phyloP scores from a whole-genome alignment of 2,888 invertebrate genomes.

The Lasiommata megera region DNA sequence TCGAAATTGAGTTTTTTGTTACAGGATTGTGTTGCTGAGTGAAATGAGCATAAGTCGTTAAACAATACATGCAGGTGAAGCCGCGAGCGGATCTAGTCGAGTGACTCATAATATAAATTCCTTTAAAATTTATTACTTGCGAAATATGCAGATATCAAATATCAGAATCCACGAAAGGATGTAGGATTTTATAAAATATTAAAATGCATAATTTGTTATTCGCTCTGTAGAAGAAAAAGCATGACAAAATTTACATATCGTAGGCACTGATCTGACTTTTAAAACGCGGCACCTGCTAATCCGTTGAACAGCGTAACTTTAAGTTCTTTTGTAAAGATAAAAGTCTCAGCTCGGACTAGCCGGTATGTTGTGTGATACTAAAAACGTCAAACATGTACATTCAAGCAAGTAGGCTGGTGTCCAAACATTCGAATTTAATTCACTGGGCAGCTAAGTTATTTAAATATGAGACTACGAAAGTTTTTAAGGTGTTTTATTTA shows the following conservation, averaged over 20 bases:
- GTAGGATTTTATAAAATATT: slow-evolving; percentile 10
- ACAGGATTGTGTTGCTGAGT: too few relatives aligned
- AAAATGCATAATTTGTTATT: slow-evolving; percentile 16
- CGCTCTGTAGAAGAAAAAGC: slow-evolving; percentile 6
- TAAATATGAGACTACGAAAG: too few relatives aligned
- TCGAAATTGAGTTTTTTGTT: too few relatives aligned
- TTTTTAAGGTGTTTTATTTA: too few relatives aligned
- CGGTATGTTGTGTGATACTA: not conserved
- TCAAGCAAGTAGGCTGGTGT: too few relatives aligned
- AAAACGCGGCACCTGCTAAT: slow-evolving; percentile 16
- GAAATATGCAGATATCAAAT: slow-evolving; percentile 12
- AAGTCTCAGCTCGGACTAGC: not conserved
- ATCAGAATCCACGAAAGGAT: slow-evolving; percentile 11
- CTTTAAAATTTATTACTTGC: slow-evolving; percentile 6
- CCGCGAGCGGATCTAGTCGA: too few relatives aligned
- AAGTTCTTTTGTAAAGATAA: not conserved
- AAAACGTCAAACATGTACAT: too few relatives aligned
- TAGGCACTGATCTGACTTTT: slow-evolving; percentile 12
- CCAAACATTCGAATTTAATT: too few relatives aligned
- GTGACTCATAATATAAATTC: not conserved
- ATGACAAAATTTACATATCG: slow-evolving; percentile 13
- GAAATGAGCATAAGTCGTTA: too few relatives aligned
- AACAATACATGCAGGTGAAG: too few relatives aligned
- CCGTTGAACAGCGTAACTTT: slow-evolving; percentile 5
- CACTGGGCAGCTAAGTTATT: too few relatives aligned